Evolutionary conservation across 2,797 vertebrate species (phyloP).

Genomic region (Sciurus vulgaris): DNA sequence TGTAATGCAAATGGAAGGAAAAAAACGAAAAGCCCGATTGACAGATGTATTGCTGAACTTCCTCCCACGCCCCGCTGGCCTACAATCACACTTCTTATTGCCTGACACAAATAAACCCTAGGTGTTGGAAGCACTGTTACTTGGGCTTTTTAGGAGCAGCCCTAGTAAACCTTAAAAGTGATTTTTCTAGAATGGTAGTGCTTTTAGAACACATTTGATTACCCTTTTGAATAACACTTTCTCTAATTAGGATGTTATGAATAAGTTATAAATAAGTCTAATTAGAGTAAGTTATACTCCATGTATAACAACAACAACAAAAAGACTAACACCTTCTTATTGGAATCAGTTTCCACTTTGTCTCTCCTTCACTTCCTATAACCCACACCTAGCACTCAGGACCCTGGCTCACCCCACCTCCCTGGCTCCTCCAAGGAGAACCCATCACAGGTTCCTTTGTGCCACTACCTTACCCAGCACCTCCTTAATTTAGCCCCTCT

Average conservation of each 20-base stretch:
- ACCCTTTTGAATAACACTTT: neutral
- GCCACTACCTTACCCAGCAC: neutral
- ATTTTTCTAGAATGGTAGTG: neutral
- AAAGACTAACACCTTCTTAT: neutral
- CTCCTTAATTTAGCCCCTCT: neutral
- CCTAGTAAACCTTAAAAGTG: neutral
- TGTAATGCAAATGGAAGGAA: neutral
- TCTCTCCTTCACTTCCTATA: neutral
- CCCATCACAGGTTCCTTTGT: neutral
- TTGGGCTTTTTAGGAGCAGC: neutral
- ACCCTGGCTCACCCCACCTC: too few relatives aligned
- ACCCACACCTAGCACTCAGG: neutral
- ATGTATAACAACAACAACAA: too few relatives aligned
- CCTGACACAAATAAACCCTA: neutral
- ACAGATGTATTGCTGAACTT: too few relatives aligned
- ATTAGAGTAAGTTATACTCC: too few relatives aligned
- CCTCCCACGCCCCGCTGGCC: neutral
- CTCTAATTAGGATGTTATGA: too few relatives aligned
- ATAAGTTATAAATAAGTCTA: too few relatives aligned
- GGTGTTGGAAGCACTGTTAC: neutral
- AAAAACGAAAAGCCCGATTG: neutral
- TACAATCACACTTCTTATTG: neutral
- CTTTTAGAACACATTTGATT: neutral
- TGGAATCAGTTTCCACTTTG: neutral
- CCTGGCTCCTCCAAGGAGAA: neutral